Percentiles rank a stretch among this genome's conserved stretches.
These are phyloP conservation scores for Lepisosteus osseus DNA, from an alignment of 2,113 vertebrate genomes.

Conservation along the genomic window DNA sequence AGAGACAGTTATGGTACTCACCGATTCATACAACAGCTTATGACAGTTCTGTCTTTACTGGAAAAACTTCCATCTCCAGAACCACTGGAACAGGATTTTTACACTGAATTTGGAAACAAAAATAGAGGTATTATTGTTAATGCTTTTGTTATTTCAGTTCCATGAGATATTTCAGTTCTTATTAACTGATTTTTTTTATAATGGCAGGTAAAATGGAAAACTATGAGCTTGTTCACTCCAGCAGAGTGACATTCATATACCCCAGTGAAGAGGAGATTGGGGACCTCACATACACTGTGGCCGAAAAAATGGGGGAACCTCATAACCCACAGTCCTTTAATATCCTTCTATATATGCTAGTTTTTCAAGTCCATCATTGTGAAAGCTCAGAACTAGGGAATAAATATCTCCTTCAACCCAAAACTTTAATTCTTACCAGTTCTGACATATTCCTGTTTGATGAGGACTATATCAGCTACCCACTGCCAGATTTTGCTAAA, in stretches of 20 bases:
- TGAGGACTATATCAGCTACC: conserved; percentile 93
- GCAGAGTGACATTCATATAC: conserved; percentile 93
- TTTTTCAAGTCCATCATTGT: conserved; percentile 76
- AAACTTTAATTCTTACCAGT: conserved; percentile 87
- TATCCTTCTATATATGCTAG: conserved; percentile 88
- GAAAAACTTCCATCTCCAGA: conserved; percentile 86
- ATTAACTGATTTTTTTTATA: neutral
- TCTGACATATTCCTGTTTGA: conserved; percentile 87
- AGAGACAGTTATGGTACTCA: conserved; percentile 90
- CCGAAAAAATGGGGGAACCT: conserved; percentile 76
- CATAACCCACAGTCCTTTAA: conserved; percentile 70
- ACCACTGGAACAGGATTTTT: conserved; percentile 89
- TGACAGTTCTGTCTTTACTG: conserved; percentile 82
- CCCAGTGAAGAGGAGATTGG: conserved; percentile 96
- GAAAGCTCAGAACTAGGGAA: conserved; percentile 38
- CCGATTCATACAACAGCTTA: conserved; percentile 90
- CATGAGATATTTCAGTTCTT: too few relatives aligned
- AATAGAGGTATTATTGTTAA: conserved; percentile 66
- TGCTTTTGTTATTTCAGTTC: too few relatives aligned
- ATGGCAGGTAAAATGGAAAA: conserved; percentile 91
- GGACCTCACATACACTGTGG: conserved; percentile 88
- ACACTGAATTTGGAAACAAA: conserved; percentile 90
- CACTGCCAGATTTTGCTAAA: conserved; percentile 91
- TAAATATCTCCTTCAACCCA: conserved; percentile 69
- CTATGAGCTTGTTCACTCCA: conserved; percentile 94